Percentiles rank a stretch among this genome's conserved stretches.
Evolutionary conservation across 2,113 vertebrate species (phyloP).

Genomic region (Lota lota): DNA sequence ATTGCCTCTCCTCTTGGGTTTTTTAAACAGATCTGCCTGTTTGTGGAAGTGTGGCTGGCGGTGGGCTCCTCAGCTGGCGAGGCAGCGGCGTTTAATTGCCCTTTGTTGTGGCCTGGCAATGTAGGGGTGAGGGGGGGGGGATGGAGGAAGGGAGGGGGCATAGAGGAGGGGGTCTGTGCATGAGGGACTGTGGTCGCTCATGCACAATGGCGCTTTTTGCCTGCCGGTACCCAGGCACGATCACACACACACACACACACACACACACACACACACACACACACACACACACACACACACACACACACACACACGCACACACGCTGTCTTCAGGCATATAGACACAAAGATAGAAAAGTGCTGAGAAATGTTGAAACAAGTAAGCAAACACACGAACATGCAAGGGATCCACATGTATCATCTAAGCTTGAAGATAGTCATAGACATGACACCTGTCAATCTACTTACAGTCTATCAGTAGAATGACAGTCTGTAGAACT

Average conservation of each 20-base stretch:
- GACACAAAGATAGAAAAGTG: too few species aligned
- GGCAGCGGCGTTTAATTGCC: constrained; percentile 77
- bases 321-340: too few species aligned
- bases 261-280: too few species aligned
- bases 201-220: constrained; percentile 66
- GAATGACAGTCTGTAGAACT: too few species aligned
- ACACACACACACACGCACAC: too few species aligned
- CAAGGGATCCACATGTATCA: too few species aligned
- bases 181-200: constrained; percentile 57
- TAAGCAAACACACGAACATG: too few species aligned
- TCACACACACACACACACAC: constrained; percentile 9
- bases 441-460: too few species aligned
- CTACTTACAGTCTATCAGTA: too few species aligned
- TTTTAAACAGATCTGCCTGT: constrained; percentile 79
- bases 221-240: constrained; percentile 45
- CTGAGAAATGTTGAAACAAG: too few species aligned
- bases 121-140: constrained; percentile 15
- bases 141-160: neutral
- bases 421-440: too few species aligned
- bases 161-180: neutral
- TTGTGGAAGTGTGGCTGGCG: constrained; percentile 81
- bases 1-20: constrained; percentile 75
- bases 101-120: constrained; percentile 74
- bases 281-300: too few species aligned
- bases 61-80: constrained; percentile 76